phyloP scores from a whole-genome alignment of 2,888 invertebrate species.

The Pollenia labialis region DNA sequence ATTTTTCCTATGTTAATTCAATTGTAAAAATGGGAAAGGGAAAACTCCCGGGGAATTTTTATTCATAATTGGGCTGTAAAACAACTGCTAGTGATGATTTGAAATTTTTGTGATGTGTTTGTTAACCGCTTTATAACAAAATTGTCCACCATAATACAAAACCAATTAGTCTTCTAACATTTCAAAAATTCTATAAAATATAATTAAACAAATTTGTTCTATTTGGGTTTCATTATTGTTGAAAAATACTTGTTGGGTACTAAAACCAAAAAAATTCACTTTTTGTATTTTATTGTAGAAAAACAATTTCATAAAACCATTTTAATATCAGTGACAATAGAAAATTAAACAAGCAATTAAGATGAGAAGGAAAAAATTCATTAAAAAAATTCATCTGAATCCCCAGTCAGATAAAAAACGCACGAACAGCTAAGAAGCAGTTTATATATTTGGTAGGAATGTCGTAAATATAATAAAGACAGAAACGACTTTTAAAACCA shows the following conservation, averaged over 20 bases:
- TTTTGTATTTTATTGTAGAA: slow-evolving; percentile 2
- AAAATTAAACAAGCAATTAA: slow-evolving; percentile 33
- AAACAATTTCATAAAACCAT: slow-evolving; percentile 60
- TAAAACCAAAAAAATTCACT: slow-evolving; percentile 12
- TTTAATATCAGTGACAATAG: slow-evolving; percentile 59
- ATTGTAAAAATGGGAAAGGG: too few species aligned
- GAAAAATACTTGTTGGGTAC: slow-evolving; percentile 7
- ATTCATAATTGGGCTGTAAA: too few species aligned
- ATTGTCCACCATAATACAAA: too few species aligned
- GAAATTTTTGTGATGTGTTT: too few species aligned
- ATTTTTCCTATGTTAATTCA: too few species aligned
- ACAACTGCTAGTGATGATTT: too few species aligned
- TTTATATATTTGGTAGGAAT: slow-evolving; percentile 22
- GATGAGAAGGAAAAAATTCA: neutral
- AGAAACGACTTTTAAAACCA: slow-evolving; percentile 53
- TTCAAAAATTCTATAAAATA: too few species aligned
- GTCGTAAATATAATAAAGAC: slow-evolving; percentile 49
- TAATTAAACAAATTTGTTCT: too few species aligned
- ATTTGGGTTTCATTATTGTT: too few species aligned
- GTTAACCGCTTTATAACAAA: too few species aligned
- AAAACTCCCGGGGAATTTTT: too few species aligned
- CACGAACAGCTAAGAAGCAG: slow-evolving; percentile 41
- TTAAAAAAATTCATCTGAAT: slow-evolving; percentile 18
- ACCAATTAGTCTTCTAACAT: too few species aligned
- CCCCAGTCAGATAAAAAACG: slow-evolving; percentile 18